These are phyloP conservation scores for Rachycentron canadum DNA, from an alignment of 2,797 vertebrate species.

Conservation along the genomic window DNA sequence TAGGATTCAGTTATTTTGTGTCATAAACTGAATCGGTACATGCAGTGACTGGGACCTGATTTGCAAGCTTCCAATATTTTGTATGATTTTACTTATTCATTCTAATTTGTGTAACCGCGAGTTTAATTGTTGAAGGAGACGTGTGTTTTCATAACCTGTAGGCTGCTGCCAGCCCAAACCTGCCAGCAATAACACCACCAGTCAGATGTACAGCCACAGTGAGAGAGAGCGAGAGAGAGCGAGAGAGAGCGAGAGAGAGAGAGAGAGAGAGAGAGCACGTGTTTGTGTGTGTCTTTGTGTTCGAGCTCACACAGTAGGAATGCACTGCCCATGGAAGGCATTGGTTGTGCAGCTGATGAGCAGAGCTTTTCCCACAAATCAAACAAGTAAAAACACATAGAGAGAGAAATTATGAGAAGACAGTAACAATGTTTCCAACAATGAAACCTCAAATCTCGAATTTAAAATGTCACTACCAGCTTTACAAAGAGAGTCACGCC, in stretches of 20 bases:
- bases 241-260: neutral
- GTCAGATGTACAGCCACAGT: neutral
- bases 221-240: too few relatives aligned
- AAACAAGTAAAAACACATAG: slow-evolving; percentile 53
- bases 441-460: neutral
- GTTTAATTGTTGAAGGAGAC: too few relatives aligned
- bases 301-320: slow-evolving; percentile 96
- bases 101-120: too few relatives aligned
- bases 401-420: slow-evolving; percentile 2
- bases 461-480: neutral
- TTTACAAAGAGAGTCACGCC: neutral
- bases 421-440: neutral
- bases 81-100: too few relatives aligned
- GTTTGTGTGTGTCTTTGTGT: slow-evolving; percentile 27
- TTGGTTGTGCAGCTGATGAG: slow-evolving; percentile 98
- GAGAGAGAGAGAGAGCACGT: neutral
- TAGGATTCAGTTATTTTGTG: too few relatives aligned
- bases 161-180: slow-evolving; percentile 42
- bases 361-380: slow-evolving; percentile 93
- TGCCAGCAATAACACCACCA: slow-evolving; percentile 9
- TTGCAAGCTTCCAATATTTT: too few relatives aligned
- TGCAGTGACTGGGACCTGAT: too few relatives aligned
- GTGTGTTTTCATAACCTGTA: slow-evolving; percentile 22
- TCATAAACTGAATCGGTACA: too few relatives aligned
- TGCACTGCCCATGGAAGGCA: slow-evolving; percentile 95